Conservation (phyloP, 1,140 invertebrate genomes). For the Papilio aristodemus region DNA sequence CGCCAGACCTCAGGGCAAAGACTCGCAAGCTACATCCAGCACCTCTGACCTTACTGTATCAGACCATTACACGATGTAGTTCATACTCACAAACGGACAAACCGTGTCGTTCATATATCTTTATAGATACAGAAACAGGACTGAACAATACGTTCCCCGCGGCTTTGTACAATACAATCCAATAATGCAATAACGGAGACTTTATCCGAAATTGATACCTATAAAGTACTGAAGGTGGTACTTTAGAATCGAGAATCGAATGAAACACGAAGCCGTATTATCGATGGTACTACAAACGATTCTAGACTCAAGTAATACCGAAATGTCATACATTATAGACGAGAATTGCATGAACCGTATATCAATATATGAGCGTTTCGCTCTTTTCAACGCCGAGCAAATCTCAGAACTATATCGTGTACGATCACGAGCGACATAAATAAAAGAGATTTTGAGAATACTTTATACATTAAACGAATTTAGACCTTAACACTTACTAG, state of each 20-base stretch:
- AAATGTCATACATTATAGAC: neutral
- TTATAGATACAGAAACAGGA: constrained; percentile 12
- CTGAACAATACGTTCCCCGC: constrained; percentile 19
- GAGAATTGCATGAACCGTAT: constrained; percentile 33
- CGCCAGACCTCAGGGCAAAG: constrained; percentile 18
- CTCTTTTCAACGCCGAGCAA: constrained; percentile 62
- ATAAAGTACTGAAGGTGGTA: constrained; percentile 22
- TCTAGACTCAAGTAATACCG: neutral
- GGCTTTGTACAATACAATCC: constrained; percentile 28
- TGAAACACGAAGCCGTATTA: constrained; percentile 3
- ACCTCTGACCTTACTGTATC: constrained; percentile 28
- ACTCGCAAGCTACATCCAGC: constrained; percentile 8
- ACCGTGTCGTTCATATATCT: constrained; percentile 2
- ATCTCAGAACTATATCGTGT: constrained; percentile 59
- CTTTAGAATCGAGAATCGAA: constrained; percentile 23
- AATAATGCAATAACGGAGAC: constrained; percentile 28
- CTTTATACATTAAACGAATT: constrained; percentile 39
- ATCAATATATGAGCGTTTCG: constrained; percentile 47
- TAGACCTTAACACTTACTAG: constrained; percentile 36
- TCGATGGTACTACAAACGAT: neutral
- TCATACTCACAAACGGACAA: constrained; percentile 24
- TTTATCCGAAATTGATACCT: constrained; percentile 32
- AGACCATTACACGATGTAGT: constrained; percentile 25
- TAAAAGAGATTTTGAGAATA: constrained; percentile 60
- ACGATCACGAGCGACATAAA: constrained; percentile 75